Evolutionary conservation across 2,113 vertebrate genomes (phyloP).

Genomic region (Notarius lentiginosus): DNA sequence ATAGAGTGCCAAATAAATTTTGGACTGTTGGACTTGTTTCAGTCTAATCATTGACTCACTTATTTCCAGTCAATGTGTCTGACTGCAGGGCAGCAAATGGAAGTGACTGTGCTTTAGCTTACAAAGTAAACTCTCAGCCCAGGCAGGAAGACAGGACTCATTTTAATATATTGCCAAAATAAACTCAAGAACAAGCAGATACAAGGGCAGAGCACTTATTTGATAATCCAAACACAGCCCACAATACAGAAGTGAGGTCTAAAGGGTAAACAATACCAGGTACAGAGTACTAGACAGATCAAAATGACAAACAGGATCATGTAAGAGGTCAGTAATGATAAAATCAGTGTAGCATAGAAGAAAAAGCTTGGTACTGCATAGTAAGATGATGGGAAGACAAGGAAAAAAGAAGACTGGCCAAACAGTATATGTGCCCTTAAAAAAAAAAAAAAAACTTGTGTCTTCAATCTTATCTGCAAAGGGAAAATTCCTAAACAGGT

Average conservation of each 20-base stretch:
- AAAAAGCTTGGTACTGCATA: slow-evolving; percentile 2
- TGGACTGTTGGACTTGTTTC: slow-evolving; percentile 15
- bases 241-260: not conserved
- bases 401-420: not conserved
- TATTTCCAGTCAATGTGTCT: slow-evolving; percentile 1
- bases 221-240: not conserved
- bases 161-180: not conserved
- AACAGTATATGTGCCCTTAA: not conserved
- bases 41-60: slow-evolving; percentile 17
- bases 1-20: slow-evolving; percentile 12
- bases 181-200: slow-evolving; percentile 14
- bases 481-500: not conserved
- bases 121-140: not conserved
- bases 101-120: not conserved
- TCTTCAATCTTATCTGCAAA: not conserved
- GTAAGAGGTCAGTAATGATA: not conserved
- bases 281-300: not conserved
- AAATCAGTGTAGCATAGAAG: not conserved
- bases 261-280: not conserved
- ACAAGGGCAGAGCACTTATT: not conserved
- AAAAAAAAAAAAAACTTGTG: too few relatives aligned
- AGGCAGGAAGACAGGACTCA: not conserved
- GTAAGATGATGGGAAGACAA: not conserved
- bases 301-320: not conserved
- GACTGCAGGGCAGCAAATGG: slow-evolving; percentile 7